A percentile compares a stretch with the other conserved stretches of the same genome.
Conservation (phyloP, 2,888 invertebrate genomes). For the Cheilosia vulpina region DNA sequence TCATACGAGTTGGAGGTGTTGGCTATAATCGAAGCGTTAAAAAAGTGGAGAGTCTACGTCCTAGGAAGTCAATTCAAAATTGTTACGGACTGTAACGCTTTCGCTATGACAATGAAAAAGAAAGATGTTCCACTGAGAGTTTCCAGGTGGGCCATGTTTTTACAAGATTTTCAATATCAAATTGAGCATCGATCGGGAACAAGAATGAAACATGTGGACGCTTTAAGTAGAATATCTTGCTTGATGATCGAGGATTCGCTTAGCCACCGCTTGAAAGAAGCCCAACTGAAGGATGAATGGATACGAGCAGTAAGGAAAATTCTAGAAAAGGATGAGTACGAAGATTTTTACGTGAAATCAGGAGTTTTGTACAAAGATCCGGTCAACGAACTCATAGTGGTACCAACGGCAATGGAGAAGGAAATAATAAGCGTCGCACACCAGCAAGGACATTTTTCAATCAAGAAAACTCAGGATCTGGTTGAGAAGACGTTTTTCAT, state of each 20-base stretch:
- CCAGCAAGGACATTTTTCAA: no score
- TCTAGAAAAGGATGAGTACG: background rate
- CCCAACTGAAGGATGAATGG: conserved; percentile 1
- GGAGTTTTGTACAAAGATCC: conserved; percentile 26
- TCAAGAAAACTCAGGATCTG: conserved; percentile 76
- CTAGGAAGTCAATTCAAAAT: no score
- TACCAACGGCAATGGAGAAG: conserved; percentile 78
- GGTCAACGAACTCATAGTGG: conserved; percentile 71
- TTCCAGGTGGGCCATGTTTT: conserved; percentile 20
- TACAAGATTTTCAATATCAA: conserved; percentile 6
- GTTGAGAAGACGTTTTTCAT: conserved; percentile 37
- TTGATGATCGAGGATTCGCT: conserved; percentile 2
- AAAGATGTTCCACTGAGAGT: conserved; percentile 23
- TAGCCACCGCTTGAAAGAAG: background rate
- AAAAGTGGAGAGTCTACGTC: conserved; percentile 75
- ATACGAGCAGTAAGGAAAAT: background rate
- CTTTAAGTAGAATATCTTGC: conserved; percentile 4
- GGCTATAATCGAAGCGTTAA: conserved; percentile 72
- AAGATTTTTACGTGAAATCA: conserved; percentile 6
- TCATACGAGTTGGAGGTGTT: conserved; percentile 76
- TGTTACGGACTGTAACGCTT: no score
- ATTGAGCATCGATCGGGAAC: background rate
- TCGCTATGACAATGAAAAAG: conserved; percentile 20
- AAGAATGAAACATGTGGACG: conserved; percentile 11
- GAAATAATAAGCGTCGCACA: conserved; percentile 78